Evolutionary conservation across 1,140 invertebrate genomes (phyloP).

Genomic region (Anthonomus grandis): DNA sequence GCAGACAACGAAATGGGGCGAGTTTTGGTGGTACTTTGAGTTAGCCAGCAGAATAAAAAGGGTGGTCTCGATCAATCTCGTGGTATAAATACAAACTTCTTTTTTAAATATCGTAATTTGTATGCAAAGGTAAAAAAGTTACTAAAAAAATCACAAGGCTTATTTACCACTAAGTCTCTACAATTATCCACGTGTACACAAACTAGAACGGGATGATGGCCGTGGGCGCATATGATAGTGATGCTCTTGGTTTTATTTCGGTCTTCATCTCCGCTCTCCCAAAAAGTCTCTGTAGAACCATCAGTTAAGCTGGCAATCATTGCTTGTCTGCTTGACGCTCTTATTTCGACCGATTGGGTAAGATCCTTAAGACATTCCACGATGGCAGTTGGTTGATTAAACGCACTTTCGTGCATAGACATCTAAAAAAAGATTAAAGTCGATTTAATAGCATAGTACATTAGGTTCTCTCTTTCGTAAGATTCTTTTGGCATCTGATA

Average conservation of each 20-base stretch:
- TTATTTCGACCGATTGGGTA: conserved; percentile 73
- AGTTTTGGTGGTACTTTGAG: too few species aligned
- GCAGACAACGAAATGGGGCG: too few species aligned
- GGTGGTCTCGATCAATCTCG: too few species aligned
- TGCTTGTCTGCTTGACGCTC: conserved; percentile 87
- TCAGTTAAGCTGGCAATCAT: conserved; percentile 92
- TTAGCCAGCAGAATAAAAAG: too few species aligned
- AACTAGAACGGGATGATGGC: conserved; percentile 63
- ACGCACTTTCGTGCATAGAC: conserved; percentile 57
- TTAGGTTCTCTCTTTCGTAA: too few species aligned
- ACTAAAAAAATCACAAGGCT: too few species aligned
- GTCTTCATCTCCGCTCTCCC: conserved; percentile 98
- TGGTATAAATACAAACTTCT: too few species aligned
- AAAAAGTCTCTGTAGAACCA: conserved; percentile 96
- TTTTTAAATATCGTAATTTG: too few species aligned
- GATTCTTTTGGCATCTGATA: too few species aligned
- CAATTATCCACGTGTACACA: conserved; percentile 93
- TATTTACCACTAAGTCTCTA: conserved; percentile 78
- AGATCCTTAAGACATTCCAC: conserved; percentile 72
- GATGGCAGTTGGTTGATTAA: conserved; percentile 50
- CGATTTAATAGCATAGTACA: neutral
- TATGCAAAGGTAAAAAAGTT: too few species aligned
- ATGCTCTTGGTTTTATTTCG: conserved; percentile 81
- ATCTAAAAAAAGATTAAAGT: conserved; percentile 24
- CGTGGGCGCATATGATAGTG: conserved; percentile 53